These are phyloP conservation scores for Aleiodes alternator DNA, from an alignment of 2,888 invertebrate species.

Conservation along the genomic window DNA sequence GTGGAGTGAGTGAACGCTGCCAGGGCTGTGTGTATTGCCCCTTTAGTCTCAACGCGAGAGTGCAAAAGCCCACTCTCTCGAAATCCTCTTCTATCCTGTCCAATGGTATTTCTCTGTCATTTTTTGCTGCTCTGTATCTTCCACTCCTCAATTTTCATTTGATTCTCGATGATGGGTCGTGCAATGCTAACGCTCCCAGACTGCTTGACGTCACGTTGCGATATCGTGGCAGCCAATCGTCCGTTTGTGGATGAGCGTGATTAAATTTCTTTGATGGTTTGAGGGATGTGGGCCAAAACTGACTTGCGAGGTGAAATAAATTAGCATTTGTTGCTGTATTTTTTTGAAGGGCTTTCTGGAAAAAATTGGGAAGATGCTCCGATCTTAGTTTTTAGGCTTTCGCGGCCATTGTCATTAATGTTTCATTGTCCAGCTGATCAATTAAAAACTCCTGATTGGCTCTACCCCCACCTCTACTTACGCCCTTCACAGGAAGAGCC, in stretches of 20 bases:
- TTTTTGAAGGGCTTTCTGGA: no score
- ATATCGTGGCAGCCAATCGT: slow-evolving; percentile 29
- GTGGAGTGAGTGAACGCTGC: slow-evolving; percentile 7
- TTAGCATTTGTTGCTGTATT: no score
- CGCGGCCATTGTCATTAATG: no score
- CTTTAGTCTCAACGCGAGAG: slow-evolving; percentile 37
- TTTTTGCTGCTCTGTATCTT: slow-evolving; percentile 49
- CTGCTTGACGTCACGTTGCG: slow-evolving; percentile 53
- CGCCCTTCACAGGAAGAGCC: no score
- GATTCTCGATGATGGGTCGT: no score
- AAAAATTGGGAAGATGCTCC: no score
- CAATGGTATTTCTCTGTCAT: slow-evolving; percentile 39
- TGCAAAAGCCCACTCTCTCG: neutral
- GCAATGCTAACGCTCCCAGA: slow-evolving; percentile 46
- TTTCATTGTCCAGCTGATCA: no score
- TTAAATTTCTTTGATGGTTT: neutral
- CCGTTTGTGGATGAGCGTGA: slow-evolving; percentile 14
- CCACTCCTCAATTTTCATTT: neutral
- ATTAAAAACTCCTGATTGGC: no score
- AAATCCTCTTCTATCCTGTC: slow-evolving; percentile 35
- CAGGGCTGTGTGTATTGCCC: slow-evolving; percentile 18
- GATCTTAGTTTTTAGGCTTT: no score
- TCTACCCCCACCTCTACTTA: no score
- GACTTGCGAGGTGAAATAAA: no score
- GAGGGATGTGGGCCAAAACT: no score